Base-by-base conservation (phyloP, 2,113 vertebrate species). In the Coracopsis vasa region DNA sequence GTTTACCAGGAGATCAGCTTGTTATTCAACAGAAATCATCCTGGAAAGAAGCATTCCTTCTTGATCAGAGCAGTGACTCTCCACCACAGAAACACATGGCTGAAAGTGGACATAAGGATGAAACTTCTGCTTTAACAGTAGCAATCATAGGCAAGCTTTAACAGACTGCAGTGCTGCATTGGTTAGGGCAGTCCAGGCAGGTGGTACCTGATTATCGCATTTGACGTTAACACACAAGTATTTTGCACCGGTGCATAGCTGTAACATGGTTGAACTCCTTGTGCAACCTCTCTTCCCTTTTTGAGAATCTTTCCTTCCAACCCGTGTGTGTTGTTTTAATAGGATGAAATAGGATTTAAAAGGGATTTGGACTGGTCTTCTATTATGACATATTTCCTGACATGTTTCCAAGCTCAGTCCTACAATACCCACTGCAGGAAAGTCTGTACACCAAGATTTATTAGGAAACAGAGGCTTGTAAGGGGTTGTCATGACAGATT, bases 141-240 rank as follows among this genome's bases (percentile, higher is more conserved):
- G 27, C 14, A 37, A 16, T 3, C 42, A 39, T 61, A 48, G 21
- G 56, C 23, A 35, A 42, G 25, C 35, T 56, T 53, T n/a, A 41
- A n/a, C n/a, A 47, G 79, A 35, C 7, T 47, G 39, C 54, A 47
- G 54, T 41, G 39, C 54, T 69, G 33, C 6, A 1, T n/a, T 23
- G 47, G 20, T 35, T 41, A 47, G 64, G 35, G 54, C 33, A 54
- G 35, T 4, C 41, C 24, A 15, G n/a, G 39, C 24, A 53, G 41
- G 9, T 25, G 39, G 17, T 31, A 39, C 29, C 19, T n/a, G 13
- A 14, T 41, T 0, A 0, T 47, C 20, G 13, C 1, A 0, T 47
- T 13, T 16, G 25, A 35, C n/a, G 24, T 39, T 54, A 53, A 7
- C 23, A 31, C 1, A 1, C 11, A 41, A 21, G 25, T 62, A 54